Base-by-base conservation (phyloP, 64 coral and sea anemone genomes). In the Astreopora myriophthalma region DNA sequence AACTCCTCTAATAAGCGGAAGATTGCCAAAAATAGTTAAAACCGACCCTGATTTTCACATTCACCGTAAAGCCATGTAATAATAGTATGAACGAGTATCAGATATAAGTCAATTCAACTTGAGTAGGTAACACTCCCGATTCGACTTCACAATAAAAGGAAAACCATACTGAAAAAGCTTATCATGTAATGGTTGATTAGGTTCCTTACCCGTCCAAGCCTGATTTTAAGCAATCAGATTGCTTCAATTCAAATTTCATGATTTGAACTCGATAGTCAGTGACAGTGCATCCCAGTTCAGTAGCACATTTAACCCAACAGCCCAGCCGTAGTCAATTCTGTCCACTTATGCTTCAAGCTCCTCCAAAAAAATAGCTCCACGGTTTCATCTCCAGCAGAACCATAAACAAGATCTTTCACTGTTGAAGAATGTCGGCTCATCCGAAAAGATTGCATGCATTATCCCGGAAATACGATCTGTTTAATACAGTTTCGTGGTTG, bases 381-480 rank as follows among this genome's bases (percentile, higher is more conserved):
- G 6, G 8, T 36, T 36, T 37, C 33, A 17, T 20, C 14, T 16
- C 33, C 13, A 8, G 5, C 9, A 24, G 23, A 24, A 22, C 4
- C 7, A 0, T 73, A 17, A 38, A n/a, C 70, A 6, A 14, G 19
- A 39, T 38, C 4, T 73, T 73, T 37, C 19, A 16, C 33, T 37
- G 32, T 5, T 22, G 37, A 73, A 73, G 70, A 73, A 73, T 73
- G 19, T 73, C 70, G 10, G 13, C 70, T 73, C 70, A 36, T 12
- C 31, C 34, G 27, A 71, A 71, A 38, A 12, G 17, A 8, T 73
- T 4, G 22, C 70, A 19, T 36, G 33, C 16, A 12, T 20, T 20
- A 73, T 73, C 70, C 70, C 70, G 70, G 70, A 38, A 73, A 73
- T 73, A 73, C 22, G 70, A 73, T 73, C 70, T 19, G 2, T 8